These are phyloP conservation scores for Dipodomys stephensi DNA, from an alignment of 2,113 vertebrate species.

Conservation along the genomic window DNA sequence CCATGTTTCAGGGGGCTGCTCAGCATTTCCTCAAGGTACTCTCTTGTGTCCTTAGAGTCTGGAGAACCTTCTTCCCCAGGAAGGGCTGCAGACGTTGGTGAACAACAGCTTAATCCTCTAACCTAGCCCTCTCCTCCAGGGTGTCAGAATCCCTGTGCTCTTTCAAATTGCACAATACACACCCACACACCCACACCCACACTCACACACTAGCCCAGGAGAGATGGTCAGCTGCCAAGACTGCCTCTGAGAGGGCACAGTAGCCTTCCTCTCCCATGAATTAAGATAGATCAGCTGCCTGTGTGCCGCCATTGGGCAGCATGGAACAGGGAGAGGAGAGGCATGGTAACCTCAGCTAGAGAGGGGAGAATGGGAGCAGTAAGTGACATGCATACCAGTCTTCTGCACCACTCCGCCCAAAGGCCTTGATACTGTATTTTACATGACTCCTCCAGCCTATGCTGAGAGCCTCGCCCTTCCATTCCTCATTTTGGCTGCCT, in stretches of 20 bases:
- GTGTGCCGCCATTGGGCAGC: too few relatives aligned
- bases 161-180: too few relatives aligned
- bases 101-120: not conserved
- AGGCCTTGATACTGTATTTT: too few relatives aligned
- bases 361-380: too few relatives aligned
- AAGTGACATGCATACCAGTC: too few relatives aligned
- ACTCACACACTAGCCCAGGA: not conserved
- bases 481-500: not conserved
- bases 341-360: too few relatives aligned
- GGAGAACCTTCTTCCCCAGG: not conserved
- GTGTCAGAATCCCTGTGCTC: not conserved
- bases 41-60: rapidly evolving
- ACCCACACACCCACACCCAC: too few relatives aligned
- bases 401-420: too few relatives aligned
- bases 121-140: not conserved
- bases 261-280: not conserved
- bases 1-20: not conserved
- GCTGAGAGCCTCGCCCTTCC: not conserved
- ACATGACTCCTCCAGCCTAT: too few relatives aligned
- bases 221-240: not conserved
- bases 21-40: not conserved
- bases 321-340: too few relatives aligned
- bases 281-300: not conserved
- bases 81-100: not conserved
- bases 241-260: not conserved